phyloP scores from a whole-genome alignment of 2,113 vertebrate species.

The Oxyruncus cristatus region DNA sequence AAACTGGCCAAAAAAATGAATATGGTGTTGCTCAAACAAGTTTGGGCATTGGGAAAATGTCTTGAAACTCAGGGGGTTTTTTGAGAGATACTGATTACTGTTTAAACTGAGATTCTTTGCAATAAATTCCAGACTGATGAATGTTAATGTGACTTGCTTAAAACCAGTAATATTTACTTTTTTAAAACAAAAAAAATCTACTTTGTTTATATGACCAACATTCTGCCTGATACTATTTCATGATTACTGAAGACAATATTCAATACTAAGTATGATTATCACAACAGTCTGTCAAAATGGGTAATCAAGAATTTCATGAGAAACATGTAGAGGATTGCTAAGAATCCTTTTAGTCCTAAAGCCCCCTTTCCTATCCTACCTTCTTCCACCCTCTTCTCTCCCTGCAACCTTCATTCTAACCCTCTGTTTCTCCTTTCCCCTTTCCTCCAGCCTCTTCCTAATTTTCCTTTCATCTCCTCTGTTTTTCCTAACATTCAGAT shows the following conservation, averaged over 20 bases:
- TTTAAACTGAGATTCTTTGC: not conserved
- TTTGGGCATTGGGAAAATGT: not conserved
- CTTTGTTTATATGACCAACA: not conserved
- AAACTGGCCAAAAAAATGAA: fast-evolving
- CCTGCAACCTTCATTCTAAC: not conserved
- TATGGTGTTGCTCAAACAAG: not conserved
- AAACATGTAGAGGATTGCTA: not conserved
- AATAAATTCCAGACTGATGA: not conserved
- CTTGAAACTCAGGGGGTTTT: not conserved
- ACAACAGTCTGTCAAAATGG: not conserved
- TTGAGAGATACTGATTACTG: not conserved
- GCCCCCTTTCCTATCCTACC: not conserved
- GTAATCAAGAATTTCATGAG: not conserved
- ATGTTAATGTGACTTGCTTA: not conserved
- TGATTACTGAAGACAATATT: not conserved
- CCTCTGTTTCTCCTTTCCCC: not conserved
- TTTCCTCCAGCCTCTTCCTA: not conserved
- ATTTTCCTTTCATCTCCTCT: not conserved
- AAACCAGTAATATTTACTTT: not conserved
- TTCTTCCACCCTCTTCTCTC: not conserved
- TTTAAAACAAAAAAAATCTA: not conserved
- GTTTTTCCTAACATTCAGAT: not conserved
- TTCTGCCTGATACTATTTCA: not conserved
- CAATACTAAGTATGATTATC: not conserved
- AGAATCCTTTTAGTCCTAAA: not conserved